Evolutionary conservation across 2,888 invertebrate genomes (phyloP), one percentile per base, ranked within the genome.

Genomic region (Dolichopus griseipennis): DNA sequence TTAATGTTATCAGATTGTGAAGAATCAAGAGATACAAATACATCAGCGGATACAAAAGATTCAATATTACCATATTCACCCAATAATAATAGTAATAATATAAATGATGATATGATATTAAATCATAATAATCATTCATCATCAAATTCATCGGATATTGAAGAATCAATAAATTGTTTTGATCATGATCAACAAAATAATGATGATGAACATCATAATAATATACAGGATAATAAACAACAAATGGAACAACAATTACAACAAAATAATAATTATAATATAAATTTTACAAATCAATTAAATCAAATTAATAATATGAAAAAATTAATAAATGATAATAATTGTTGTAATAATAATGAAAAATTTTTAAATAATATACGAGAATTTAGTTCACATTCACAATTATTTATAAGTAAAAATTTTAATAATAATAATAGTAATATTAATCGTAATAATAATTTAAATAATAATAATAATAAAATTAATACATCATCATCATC

Each of bases 81-180:
- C 66, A 67, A 64, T n/a, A 72, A 74, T 71, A 67, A 69, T 15
- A 62, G 18, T 18, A 52, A 52, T 52, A 52, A 52, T 52, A 18
- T 12, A 18, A 52, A 52, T n/a, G n/a, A 52, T 52, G 76, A 74
- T 71, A 79, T 80, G 78, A 72, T 78, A 41, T 71, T 79, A 61
- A 78, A 78, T 69, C 75, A 80, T 61, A 76, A 76, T 66, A 52
- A 18, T 52, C 9, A 52, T n/a, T 52, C n/a, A 52, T 75, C 74
- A 67, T 73, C 72, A 68, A 67, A 75, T 69, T 73, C 74, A 65
- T 75, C 74, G 65, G 61, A 21, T 22, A 41, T 68, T 64, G 70
- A 68, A 64, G 69, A 71, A 65, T 65, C 65, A 18, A 67, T 68
- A 64, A 34, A 66, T 61, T 66, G 62, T 22, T 34, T 10, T n/a